These are phyloP conservation scores for Dione vanillae DNA, from an alignment of 2,888 invertebrate genomes.

Conservation along the genomic window DNA sequence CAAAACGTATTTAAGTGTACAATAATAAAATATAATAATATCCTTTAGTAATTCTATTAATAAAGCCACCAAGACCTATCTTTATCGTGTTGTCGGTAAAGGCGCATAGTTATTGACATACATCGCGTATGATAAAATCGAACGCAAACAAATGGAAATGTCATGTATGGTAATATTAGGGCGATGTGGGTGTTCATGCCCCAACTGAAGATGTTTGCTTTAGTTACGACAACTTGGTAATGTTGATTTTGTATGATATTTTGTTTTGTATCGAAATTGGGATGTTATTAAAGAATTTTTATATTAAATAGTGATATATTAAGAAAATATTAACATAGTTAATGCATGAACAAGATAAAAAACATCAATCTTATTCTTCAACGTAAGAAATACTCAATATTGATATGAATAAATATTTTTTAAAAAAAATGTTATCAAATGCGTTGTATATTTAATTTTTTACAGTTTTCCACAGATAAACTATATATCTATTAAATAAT, in stretches of 20 bases:
- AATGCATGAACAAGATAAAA: too few relatives aligned
- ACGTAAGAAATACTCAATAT: too few relatives aligned
- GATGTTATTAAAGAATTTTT: neutral
- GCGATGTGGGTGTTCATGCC: conserved; percentile 29
- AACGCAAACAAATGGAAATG: conserved; percentile 44
- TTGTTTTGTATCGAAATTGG: neutral
- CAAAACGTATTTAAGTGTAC: too few relatives aligned
- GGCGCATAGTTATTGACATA: conserved; percentile 31
- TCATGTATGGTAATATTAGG: conserved; percentile 46
- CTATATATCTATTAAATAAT: too few relatives aligned
- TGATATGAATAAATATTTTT: too few relatives aligned
- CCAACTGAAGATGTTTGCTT: conserved; percentile 39
- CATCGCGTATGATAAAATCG: conserved; percentile 30
- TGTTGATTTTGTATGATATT: neutral
- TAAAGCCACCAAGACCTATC: conserved; percentile 6
- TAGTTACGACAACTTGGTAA: conserved; percentile 23
- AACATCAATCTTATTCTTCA: too few relatives aligned
- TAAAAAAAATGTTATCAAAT: too few relatives aligned
- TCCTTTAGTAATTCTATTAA: neutral
- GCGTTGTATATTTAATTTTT: too few relatives aligned
- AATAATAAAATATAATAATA: neutral
- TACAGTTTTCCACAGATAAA: too few relatives aligned
- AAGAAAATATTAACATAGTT: neutral
- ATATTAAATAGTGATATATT: neutral
- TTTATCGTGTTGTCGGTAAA: conserved; percentile 8